phyloP scores from a whole-genome alignment of 1,140 invertebrate genomes.

The Drosophila teissieri region DNA sequence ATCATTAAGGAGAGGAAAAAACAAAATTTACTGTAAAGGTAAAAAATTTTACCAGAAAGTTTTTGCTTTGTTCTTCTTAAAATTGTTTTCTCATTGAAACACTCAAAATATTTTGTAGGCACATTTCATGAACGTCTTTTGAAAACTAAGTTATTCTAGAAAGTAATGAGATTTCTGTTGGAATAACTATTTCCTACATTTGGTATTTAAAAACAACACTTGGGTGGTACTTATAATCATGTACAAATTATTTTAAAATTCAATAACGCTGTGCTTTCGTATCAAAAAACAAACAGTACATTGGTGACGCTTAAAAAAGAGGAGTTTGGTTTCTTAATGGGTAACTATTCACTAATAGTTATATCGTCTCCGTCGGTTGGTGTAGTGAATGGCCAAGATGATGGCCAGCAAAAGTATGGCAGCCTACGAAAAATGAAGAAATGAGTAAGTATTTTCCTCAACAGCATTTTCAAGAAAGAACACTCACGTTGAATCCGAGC shows the following conservation, averaged over 20 bases:
- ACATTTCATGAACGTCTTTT: no score
- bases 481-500: constrained; percentile 68
- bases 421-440: constrained; percentile 37
- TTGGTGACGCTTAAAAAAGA: constrained; percentile 63
- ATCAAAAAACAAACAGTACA: constrained; percentile 52
- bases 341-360: constrained; percentile 56
- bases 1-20: no score
- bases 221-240: no score
- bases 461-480: no score
- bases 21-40: no score
- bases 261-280: constrained; percentile 16
- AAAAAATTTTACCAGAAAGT: no score
- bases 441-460: not conserved
- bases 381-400: constrained; percentile 74
- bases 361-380: constrained; percentile 64
- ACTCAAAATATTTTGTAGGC: no score
- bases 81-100: no score
- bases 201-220: not conserved
- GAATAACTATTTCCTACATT: not conserved
- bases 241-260: not conserved
- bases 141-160: no score
- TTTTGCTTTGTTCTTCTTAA: no score
- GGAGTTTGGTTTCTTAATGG: constrained; percentile 24
- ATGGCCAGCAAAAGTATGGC: constrained; percentile 63
- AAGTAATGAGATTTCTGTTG: no score